phyloP scores from a whole-genome alignment of 2,888 invertebrate genomes.

The Heliconius hortense region DNA sequence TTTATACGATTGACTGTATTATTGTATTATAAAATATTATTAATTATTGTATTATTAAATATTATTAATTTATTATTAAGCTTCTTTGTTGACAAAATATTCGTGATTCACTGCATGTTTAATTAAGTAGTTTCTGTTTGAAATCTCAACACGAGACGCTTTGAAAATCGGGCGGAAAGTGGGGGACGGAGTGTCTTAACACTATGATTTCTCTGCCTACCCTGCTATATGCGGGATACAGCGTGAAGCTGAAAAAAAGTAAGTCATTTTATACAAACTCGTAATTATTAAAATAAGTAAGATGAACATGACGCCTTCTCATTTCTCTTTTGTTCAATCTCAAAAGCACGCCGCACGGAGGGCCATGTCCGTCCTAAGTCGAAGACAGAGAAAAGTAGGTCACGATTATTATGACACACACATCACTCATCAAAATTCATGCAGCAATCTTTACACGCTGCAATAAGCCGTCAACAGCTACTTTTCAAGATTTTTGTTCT shows the following conservation, averaged over 20 bases:
- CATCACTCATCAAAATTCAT: slow-evolving; percentile 17
- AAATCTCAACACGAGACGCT: background rate
- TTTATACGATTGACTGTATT: slow-evolving; percentile 4
- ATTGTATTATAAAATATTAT: background rate
- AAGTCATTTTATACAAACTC: background rate
- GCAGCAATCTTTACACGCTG: slow-evolving; percentile 10
- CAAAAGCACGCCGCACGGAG: background rate
- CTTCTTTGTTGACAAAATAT: background rate
- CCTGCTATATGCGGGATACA: too few species aligned
- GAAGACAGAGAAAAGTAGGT: slow-evolving; percentile 6
- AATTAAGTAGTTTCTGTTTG: background rate
- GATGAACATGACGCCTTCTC: background rate
- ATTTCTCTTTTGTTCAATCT: slow-evolving; percentile 2
- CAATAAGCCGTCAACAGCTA: background rate
- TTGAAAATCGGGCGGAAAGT: too few species aligned
- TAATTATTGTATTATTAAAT: too few species aligned
- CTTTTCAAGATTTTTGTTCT: background rate
- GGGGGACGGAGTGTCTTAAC: too few species aligned
- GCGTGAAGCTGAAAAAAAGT: background rate
- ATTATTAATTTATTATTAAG: too few species aligned
- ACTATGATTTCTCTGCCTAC: too few species aligned
- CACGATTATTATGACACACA: slow-evolving; percentile 10
- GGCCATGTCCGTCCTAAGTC: background rate
- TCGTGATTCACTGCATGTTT: background rate
- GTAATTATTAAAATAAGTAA: background rate